Evolutionary conservation across 2,888 invertebrate species (phyloP).

Genomic region (Megaustenia siamemsis): DNA sequence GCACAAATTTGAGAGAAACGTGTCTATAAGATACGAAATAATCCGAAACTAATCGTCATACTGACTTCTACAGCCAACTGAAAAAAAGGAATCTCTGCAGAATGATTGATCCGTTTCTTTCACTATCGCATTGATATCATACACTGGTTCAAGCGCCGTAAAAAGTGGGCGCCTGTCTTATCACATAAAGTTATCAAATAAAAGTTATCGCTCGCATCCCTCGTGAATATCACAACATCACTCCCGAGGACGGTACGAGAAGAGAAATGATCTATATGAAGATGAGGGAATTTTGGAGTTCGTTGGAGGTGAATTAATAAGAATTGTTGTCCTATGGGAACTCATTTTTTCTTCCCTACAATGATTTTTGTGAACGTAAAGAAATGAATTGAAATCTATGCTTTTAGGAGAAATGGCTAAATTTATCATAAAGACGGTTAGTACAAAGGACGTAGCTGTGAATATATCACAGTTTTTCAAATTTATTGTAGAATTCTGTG

Average conservation of each 20-base stretch:
- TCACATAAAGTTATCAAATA: conserved; percentile 28
- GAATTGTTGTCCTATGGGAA: not conserved
- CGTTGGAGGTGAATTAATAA: not conserved
- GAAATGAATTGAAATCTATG: no score
- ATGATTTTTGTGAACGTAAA: not conserved
- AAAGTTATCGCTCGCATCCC: not conserved
- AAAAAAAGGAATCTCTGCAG: no score
- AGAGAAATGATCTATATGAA: not conserved
- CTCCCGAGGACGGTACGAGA: not conserved
- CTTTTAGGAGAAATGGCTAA: no score
- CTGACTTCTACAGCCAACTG: not conserved
- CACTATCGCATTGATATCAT: not conserved
- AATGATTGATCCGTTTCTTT: conserved; percentile 1
- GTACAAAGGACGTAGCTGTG: not conserved
- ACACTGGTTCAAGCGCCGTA: not conserved
- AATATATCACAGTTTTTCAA: no score
- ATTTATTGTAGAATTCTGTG: no score
- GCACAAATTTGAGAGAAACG: no score
- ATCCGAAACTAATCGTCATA: not conserved
- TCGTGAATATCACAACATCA: not conserved
- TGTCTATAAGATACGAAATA: no score
- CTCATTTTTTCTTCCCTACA: not conserved
- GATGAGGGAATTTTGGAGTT: not conserved
- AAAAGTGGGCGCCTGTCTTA: conserved; percentile 4
- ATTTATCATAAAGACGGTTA: no score